A percentile compares a stretch with the other conserved stretches of the same genome.
Evolutionary conservation across 92 coral and sea anemone species (phyloP).

Genomic region (Heteractis magnifica): DNA sequence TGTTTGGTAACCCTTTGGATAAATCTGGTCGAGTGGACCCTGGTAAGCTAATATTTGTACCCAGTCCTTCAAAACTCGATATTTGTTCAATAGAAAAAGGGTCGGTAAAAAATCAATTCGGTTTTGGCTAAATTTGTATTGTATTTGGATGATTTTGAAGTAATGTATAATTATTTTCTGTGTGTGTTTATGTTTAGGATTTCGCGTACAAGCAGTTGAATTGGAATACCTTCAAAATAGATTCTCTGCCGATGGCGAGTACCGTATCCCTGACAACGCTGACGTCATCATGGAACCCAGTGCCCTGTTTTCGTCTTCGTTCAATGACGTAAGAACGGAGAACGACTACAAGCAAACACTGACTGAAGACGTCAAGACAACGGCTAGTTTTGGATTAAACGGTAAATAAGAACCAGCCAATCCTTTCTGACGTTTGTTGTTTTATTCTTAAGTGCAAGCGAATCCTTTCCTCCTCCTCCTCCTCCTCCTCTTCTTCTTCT

Average conservation of each 20-base stretch:
- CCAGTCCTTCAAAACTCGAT: not conserved
- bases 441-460: no score
- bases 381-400: not conserved
- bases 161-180: not conserved
- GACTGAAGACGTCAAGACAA: not conserved
- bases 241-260: not conserved
- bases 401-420: not conserved
- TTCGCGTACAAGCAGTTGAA: constrained; percentile 6
- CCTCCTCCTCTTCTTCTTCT: not conserved
- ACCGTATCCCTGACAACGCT: constrained; percentile 7
- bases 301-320: constrained; percentile 4
- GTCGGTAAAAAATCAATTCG: no score
- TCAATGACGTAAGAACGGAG: not conserved
- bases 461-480: no score
- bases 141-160: not conserved
- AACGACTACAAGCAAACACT: not conserved
- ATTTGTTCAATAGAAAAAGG: not conserved
- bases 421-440: no score
- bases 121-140: not conserved
- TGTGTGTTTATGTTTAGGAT: not conserved
- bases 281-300: constrained; percentile 5
- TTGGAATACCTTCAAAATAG: not conserved
- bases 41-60: not conserved
- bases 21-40: constrained; percentile 4
- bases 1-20: constrained; percentile 10